Percentiles rank a stretch among this genome's conserved stretches.
Evolutionary conservation across 2,797 vertebrate species (phyloP).

Genomic region (Helostoma temminkii): DNA sequence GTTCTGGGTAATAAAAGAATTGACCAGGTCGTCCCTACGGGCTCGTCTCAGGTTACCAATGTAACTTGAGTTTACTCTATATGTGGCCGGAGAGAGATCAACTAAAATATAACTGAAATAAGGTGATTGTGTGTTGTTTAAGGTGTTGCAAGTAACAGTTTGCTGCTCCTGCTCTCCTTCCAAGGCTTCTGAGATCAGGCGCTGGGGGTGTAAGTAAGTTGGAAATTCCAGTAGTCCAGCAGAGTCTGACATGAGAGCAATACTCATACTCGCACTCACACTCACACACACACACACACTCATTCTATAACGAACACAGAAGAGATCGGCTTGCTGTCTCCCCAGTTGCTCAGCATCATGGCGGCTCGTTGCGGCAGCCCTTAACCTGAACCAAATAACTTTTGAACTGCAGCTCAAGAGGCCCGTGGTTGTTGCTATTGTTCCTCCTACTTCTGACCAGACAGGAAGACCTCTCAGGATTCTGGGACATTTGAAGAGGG

Average conservation of each 20-base stretch:
- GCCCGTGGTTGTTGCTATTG: conserved; percentile 63
- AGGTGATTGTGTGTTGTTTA: conserved; percentile 72
- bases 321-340: conserved; percentile 68
- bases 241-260: conserved; percentile 78
- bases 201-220: conserved; percentile 73
- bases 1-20: conserved; percentile 71
- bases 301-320: conserved; percentile 54
- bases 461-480: conserved; percentile 88
- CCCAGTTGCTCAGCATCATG: conserved; percentile 61
- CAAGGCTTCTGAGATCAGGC: conserved; percentile 87
- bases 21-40: conserved; percentile 63
- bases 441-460: conserved; percentile 60
- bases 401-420: conserved; percentile 44
- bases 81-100: conserved; percentile 41
- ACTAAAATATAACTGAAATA: conserved; percentile 56
- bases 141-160: conserved; percentile 83
- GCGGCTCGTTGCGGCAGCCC: conserved; percentile 75
- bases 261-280: conserved; percentile 54
- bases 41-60: conserved; percentile 56
- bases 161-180: conserved; percentile 82
- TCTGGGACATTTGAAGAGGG: conserved; percentile 84
- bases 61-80: conserved; percentile 45
- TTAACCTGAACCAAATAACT: conserved; percentile 78
- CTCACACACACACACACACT: conserved; percentile 56
- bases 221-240: conserved; percentile 84